A percentile compares a stretch with the other conserved stretches of the same genome.
Conservation (phyloP, 1,140 invertebrate genomes). For the Limonius californicus region DNA sequence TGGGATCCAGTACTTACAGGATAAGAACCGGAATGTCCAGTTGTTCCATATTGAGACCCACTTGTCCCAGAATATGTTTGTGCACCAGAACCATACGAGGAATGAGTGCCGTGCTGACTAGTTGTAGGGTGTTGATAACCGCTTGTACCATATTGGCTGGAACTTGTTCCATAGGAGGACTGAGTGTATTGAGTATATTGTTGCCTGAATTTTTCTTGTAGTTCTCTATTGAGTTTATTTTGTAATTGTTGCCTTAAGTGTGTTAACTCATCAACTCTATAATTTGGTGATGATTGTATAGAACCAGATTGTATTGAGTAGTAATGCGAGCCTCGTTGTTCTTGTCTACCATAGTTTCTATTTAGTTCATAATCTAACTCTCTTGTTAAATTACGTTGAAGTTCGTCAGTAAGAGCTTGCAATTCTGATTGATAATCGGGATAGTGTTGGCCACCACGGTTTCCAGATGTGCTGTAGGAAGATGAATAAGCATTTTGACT, state of each 20-base stretch:
- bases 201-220: constrained; percentile 35
- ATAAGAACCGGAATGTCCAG: no score
- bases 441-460: not conserved
- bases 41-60: no score
- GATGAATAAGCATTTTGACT: not conserved
- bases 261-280: not conserved
- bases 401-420: constrained; percentile 34
- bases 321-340: constrained; percentile 29
- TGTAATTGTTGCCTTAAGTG: constrained; percentile 29
- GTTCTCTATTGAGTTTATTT: constrained; percentile 31
- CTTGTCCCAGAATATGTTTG: no score
- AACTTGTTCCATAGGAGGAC: not conserved
- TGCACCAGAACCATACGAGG: not conserved
- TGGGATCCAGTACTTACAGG: no score
- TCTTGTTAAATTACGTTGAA: constrained; percentile 36
- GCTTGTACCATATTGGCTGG: not conserved
- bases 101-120: not conserved
- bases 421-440: constrained; percentile 18
- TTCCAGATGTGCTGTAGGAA: not conserved
- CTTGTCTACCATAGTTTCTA: constrained; percentile 37
- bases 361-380: constrained; percentile 35
- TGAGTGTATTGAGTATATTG: constrained; percentile 17
- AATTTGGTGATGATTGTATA: not conserved
- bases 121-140: not conserved
- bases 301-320: constrained; percentile 23